Conservation (phyloP, 2,888 invertebrate genomes). For the Erebia aethiops region DNA sequence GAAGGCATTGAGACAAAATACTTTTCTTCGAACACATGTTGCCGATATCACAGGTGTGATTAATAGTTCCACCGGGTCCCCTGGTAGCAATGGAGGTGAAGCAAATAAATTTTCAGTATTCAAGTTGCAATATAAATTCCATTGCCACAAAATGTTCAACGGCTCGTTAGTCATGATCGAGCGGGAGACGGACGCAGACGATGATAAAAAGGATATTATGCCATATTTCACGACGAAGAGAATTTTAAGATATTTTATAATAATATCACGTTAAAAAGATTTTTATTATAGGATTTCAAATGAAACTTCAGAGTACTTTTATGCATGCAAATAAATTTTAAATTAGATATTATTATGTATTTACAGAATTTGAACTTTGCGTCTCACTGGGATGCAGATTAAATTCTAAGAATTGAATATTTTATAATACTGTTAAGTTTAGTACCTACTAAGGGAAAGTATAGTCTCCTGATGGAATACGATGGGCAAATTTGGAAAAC, state of each 20-base stretch:
- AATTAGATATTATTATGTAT: too few relatives aligned
- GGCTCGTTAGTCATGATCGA: slow-evolving; percentile 38
- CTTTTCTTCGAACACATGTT: slow-evolving; percentile 39
- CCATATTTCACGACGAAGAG: slow-evolving; percentile 27
- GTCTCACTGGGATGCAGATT: too few relatives aligned
- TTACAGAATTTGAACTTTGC: too few relatives aligned
- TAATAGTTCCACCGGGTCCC: slow-evolving; percentile 66
- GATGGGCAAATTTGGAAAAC: too few relatives aligned
- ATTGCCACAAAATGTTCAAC: slow-evolving; percentile 55
- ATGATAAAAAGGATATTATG: slow-evolving; percentile 32
- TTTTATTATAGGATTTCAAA: neutral
- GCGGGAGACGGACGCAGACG: slow-evolving; percentile 21
- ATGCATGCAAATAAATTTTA: neutral
- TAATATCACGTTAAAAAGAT: neutral
- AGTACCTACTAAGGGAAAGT: too few relatives aligned
- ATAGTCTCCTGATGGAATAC: too few relatives aligned
- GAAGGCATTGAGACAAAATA: slow-evolving; percentile 20
- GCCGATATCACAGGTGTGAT: slow-evolving; percentile 62
- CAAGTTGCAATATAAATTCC: slow-evolving; percentile 59
- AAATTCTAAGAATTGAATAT: too few relatives aligned
- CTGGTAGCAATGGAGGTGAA: slow-evolving; percentile 65
- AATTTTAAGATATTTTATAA: slow-evolving; percentile 22
- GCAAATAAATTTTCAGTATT: slow-evolving; percentile 56
- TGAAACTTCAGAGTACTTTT: too few relatives aligned
- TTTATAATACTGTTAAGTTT: too few relatives aligned